Percentiles rank a stretch among this genome's conserved stretches.
Conservation (phyloP, 2,797 vertebrate genomes). For the Microtus californicus region DNA sequence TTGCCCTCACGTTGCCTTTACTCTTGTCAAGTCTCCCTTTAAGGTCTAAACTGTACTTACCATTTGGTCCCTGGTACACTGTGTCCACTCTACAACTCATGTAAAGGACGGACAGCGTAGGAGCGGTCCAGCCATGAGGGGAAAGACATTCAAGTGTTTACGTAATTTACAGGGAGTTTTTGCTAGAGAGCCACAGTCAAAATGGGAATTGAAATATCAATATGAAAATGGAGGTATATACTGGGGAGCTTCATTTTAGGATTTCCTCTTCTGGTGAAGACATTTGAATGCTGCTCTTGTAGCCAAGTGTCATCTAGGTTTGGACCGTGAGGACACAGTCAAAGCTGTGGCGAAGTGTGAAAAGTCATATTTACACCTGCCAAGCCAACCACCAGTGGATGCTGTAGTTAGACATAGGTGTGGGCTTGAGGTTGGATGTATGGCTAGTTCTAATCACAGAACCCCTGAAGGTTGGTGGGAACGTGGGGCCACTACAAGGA, state of each 20-base stretch:
- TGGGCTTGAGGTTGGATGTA: background rate
- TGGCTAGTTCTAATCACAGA: background rate
- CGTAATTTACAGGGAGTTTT: constrained; percentile 5
- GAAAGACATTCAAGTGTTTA: background rate
- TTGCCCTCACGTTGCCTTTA: background rate
- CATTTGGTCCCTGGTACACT: background rate
- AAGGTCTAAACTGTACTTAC: background rate
- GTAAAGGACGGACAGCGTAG: background rate
- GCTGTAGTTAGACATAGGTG: background rate
- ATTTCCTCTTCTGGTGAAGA: constrained; percentile 1
- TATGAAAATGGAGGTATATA: background rate
- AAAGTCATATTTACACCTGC: background rate
- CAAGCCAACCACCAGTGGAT: background rate
- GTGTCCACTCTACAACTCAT: background rate
- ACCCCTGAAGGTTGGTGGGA: background rate
- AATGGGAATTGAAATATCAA: background rate
- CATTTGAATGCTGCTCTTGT: background rate
- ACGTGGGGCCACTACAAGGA: background rate
- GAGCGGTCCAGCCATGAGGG: background rate
- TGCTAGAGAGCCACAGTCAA: background rate
- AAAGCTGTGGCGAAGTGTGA: background rate
- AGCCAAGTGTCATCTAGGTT: background rate
- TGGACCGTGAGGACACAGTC: accelerated
- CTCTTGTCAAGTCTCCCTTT: constrained; percentile 20
- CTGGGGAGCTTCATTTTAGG: background rate